phyloP scores from a whole-genome alignment of 2,797 vertebrate genomes.

The Odontamblyopus lacepedii region DNA sequence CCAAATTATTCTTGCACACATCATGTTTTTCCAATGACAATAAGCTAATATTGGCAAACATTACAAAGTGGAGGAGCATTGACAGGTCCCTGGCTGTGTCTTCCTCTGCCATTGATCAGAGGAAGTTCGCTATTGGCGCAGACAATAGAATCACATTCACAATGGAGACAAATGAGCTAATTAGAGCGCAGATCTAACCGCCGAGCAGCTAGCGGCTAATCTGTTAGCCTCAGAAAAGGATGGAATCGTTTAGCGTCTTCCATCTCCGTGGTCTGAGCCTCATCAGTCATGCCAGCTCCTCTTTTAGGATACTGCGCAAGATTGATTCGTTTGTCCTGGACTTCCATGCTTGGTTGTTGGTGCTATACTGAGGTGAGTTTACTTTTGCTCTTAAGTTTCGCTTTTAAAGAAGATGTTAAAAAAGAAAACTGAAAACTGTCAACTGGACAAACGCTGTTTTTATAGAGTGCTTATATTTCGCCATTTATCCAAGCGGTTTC shows the following conservation, averaged over 20 bases:
- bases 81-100: conserved; percentile 16
- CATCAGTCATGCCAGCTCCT: conserved; percentile 12
- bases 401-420: too few relatives aligned
- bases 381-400: background rate
- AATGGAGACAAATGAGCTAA: conserved; percentile 40
- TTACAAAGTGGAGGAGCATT: background rate
- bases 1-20: background rate
- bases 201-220: conserved; percentile 16
- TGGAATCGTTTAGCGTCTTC: conserved; percentile 10
- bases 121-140: conserved; percentile 12
- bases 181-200: conserved; percentile 24
- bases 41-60: conserved; percentile 8
- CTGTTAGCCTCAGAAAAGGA: conserved; percentile 8
- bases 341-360: background rate
- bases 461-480: too few relatives aligned
- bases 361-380: background rate
- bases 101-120: conserved; percentile 25
- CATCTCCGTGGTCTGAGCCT: conserved; percentile 7
- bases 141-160: conserved; percentile 30
- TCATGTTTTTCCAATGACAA: background rate
- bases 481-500: too few relatives aligned
- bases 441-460: too few relatives aligned
- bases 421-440: too few relatives aligned
- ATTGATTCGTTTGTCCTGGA: background rate
- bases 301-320: background rate